phyloP scores from a whole-genome alignment of 2,113 vertebrate species.

The Rhombomys opimus region DNA sequence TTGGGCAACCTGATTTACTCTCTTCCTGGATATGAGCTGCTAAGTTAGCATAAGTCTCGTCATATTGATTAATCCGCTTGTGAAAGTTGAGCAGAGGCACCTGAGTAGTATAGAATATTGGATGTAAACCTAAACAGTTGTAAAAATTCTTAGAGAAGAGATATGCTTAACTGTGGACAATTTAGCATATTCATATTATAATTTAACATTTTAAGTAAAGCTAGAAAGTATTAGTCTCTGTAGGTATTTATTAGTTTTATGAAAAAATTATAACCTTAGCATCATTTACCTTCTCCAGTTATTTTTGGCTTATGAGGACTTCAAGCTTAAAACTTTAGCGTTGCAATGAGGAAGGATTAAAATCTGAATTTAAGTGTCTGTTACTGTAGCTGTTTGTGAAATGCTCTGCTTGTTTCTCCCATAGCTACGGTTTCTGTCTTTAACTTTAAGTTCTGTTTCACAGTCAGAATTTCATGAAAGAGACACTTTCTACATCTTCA shows the following conservation, averaged over 20 bases:
- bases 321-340: slow-evolving; percentile 27
- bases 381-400: not conserved
- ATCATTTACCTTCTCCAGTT: not conserved
- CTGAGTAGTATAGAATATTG: slow-evolving; percentile 31
- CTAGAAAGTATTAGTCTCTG: slow-evolving; percentile 48
- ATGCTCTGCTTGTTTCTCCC: slow-evolving; percentile 6
- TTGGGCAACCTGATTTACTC: not conserved
- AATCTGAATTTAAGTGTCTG: slow-evolving; percentile 14
- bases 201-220: slow-evolving; percentile 38
- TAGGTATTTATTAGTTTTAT: not conserved
- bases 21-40: not conserved
- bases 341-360: slow-evolving; percentile 44
- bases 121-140: not conserved
- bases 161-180: not conserved
- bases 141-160: not conserved
- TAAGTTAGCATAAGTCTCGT: not conserved
- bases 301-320: slow-evolving; percentile 55
- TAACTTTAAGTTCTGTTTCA: slow-evolving; percentile 73
- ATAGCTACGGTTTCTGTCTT: slow-evolving; percentile 39
- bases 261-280: slow-evolving; percentile 47
- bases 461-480: slow-evolving; percentile 95
- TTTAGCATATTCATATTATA: not conserved
- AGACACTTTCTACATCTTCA: slow-evolving; percentile 97
- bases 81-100: not conserved
- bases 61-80: slow-evolving; percentile 24